A percentile compares a stretch with the other conserved stretches of the same genome.
Evolutionary conservation across 1,140 invertebrate genomes (phyloP).

Genomic region (Leptinotarsa texana): DNA sequence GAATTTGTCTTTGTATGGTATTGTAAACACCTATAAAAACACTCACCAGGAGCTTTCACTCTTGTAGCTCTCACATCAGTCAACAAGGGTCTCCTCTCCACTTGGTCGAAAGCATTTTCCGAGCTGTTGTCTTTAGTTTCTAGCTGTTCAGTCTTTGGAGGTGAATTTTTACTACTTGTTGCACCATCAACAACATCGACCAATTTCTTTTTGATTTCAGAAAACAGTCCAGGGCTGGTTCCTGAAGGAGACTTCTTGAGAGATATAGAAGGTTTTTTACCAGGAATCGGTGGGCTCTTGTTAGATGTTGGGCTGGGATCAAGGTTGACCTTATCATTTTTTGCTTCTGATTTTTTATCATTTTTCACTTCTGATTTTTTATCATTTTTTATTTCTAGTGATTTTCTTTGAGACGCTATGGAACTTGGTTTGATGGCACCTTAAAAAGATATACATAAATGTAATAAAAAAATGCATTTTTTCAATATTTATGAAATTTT

Average conservation of each 20-base stretch:
- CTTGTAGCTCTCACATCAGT: constrained; percentile 65
- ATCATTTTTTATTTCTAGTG: constrained; percentile 57
- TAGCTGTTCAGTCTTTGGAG: constrained; percentile 32
- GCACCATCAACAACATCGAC: constrained; percentile 54
- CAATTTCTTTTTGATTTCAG: constrained; percentile 65
- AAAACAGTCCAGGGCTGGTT: constrained; percentile 59
- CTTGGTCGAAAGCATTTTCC: constrained; percentile 63
- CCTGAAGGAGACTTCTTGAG: constrained; percentile 67
- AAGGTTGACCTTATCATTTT: constrained; percentile 48
- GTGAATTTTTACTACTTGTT: constrained; percentile 43
- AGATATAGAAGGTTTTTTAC: constrained; percentile 66
- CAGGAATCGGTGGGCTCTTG: constrained; percentile 47
- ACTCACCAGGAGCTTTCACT: constrained; percentile 58
- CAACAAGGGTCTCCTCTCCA: constrained; percentile 64
- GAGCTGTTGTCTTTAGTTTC: constrained; percentile 31
- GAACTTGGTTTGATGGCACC: constrained; percentile 49
- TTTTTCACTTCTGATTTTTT: constrained; percentile 14
- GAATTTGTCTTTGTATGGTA: too few species aligned
- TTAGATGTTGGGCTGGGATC: constrained; percentile 48
- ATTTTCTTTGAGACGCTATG: constrained; percentile 59
- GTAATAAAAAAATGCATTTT: neutral
- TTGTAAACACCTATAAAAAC: too few species aligned
- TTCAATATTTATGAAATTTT: neutral
- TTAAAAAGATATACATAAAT: neutral
- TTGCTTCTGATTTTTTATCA: constrained; percentile 43